phyloP scores from a whole-genome alignment of 1,140 invertebrate genomes.

The Sinonovacula constricta region DNA sequence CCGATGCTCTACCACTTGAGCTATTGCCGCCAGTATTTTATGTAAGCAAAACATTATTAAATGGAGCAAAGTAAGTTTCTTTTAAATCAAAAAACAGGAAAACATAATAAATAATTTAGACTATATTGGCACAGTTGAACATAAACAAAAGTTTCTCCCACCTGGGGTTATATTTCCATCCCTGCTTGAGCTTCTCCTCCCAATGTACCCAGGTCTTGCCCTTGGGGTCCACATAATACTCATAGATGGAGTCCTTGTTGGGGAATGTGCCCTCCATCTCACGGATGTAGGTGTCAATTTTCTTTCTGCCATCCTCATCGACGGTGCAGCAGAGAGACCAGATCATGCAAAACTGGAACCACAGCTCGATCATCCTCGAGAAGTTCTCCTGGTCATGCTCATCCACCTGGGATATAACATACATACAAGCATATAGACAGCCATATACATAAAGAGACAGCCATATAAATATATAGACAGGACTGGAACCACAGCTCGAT shows the following conservation, averaged over 20 bases:
- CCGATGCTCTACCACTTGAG: too few species aligned
- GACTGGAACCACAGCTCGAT: too few species aligned
- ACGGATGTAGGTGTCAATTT: slow-evolving; percentile 88
- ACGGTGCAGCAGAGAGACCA: slow-evolving; percentile 91
- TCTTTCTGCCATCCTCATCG: slow-evolving; percentile 88
- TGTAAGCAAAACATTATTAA: too few species aligned
- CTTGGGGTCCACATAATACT: slow-evolving; percentile 89
- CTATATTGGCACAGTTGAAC: too few species aligned
- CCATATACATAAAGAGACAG: too few species aligned
- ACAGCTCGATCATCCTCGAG: slow-evolving; percentile 84
- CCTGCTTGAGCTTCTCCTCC: slow-evolving; percentile 86
- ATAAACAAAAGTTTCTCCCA: too few species aligned
- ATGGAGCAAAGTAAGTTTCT: too few species aligned
- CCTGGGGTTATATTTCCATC: slow-evolving; percentile 86
- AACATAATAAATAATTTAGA: too few species aligned
- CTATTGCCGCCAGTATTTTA: too few species aligned
- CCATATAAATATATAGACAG: too few species aligned
- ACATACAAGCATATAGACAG: too few species aligned
- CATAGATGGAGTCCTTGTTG: slow-evolving; percentile 90
- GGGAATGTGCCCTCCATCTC: slow-evolving; percentile 91
- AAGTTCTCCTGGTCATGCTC: slow-evolving; percentile 74
- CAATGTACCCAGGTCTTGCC: slow-evolving; percentile 85
- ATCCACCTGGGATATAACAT: slow-evolving; percentile 66
- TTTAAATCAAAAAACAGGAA: too few species aligned
- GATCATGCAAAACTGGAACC: slow-evolving; percentile 88